Percentiles rank a stretch among this genome's conserved stretches.
phyloP scores from a whole-genome alignment of 2,113 vertebrate species.

The Muntiacus reevesi region DNA sequence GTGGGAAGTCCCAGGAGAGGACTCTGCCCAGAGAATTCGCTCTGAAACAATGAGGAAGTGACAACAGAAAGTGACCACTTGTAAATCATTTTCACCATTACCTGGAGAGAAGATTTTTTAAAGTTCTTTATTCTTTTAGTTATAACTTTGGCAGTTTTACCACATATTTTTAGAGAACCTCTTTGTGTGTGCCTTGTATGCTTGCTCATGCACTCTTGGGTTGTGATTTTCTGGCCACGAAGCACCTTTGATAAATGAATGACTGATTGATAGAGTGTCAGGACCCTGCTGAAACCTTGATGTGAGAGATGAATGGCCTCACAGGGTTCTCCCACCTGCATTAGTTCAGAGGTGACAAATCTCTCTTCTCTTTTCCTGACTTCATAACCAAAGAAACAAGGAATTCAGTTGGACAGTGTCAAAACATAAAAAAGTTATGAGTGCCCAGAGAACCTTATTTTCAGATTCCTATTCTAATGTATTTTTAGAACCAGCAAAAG shows the following conservation, averaged over 20 bases:
- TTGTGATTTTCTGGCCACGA: not conserved
- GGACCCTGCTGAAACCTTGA: not conserved
- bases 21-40: not conserved
- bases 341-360: not conserved
- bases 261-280: not conserved
- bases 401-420: not conserved
- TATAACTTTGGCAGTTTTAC: not conserved
- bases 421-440: not conserved
- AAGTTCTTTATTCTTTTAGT: not conserved
- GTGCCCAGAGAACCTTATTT: not conserved
- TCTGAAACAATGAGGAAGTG: not conserved
- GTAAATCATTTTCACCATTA: not conserved
- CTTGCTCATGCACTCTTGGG: not conserved
- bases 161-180: not conserved
- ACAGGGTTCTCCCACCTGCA: not conserved
- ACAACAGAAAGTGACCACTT: not conserved
- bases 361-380: not conserved
- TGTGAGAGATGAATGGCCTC: not conserved
- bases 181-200: not conserved
- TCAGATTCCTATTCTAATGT: not conserved
- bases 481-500: slow-evolving; percentile 21
- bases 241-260: not conserved
- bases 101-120: not conserved
- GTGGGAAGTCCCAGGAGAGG: not conserved
- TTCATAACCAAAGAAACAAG: not conserved